Conservation (phyloP, 2,797 vertebrate genomes). For the Petrocephalus schoutedeni region DNA sequence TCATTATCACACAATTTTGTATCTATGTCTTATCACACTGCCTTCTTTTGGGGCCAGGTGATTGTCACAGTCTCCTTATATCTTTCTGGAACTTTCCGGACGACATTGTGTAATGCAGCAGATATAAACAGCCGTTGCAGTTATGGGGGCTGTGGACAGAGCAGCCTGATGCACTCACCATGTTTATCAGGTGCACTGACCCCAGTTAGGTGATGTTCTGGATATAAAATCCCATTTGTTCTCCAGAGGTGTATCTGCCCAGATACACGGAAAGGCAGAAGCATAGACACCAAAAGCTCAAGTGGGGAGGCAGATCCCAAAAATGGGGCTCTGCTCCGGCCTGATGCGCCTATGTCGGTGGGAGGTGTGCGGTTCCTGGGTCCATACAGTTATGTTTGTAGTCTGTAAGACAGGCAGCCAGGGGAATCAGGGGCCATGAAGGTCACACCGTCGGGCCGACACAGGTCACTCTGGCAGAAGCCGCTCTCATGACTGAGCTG, state of each 20-base stretch:
- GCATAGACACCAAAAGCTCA: background rate
- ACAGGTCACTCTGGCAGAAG: background rate
- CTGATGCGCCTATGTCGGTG: background rate
- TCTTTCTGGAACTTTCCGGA: slow-evolving; percentile 4
- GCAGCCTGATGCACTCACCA: background rate
- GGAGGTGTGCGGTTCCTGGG: background rate
- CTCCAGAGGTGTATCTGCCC: background rate
- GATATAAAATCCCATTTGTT: background rate
- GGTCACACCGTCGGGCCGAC: background rate
- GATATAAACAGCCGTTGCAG: background rate
- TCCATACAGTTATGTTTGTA: background rate
- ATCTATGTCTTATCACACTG: background rate
- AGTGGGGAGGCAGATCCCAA: background rate
- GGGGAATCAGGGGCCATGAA: background rate
- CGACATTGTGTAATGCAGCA: background rate
- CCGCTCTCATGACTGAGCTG: background rate
- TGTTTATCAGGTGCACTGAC: background rate
- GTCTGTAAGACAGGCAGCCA: background rate
- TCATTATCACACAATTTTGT: background rate
- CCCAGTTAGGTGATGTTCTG: background rate
- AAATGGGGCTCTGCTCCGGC: background rate
- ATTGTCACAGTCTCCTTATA: background rate
- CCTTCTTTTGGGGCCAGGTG: background rate
- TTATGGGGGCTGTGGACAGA: background rate
- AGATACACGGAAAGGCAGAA: background rate